Percentiles rank a stretch among this genome's conserved stretches.
These are phyloP conservation scores for Ennomos erosarius DNA, from an alignment of 2,888 invertebrate genomes.

Conservation along the genomic window DNA sequence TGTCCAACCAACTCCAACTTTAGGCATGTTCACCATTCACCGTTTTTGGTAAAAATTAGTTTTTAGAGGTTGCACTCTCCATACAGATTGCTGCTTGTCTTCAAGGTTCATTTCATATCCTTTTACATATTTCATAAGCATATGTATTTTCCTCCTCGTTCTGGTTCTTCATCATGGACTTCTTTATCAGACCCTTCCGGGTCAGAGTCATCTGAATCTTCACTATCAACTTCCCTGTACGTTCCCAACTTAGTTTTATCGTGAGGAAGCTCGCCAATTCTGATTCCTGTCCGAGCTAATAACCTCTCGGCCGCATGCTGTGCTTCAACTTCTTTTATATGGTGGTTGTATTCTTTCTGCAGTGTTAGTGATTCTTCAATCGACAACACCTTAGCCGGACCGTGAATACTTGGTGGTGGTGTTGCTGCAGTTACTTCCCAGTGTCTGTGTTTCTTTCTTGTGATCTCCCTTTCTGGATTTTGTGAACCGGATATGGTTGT, in stretches of 20 bases:
- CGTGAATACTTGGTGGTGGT: constrained; percentile 84
- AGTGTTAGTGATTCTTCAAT: constrained; percentile 85
- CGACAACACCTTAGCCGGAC: constrained; percentile 78
- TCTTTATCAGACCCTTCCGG: constrained; percentile 82
- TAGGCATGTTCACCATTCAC: no score
- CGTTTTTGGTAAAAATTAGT: neutral
- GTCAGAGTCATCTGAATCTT: constrained; percentile 67
- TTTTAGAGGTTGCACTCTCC: constrained; percentile 20
- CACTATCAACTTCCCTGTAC: constrained; percentile 69
- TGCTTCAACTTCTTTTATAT: constrained; percentile 79
- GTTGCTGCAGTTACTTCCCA: constrained; percentile 88
- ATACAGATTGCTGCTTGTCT: constrained; percentile 6
- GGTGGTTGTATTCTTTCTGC: constrained; percentile 79
- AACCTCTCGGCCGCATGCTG: constrained; percentile 85
- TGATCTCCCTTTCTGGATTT: constrained; percentile 81
- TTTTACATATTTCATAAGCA: constrained; percentile 66
- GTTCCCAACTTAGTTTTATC: constrained; percentile 66
- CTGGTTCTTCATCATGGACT: constrained; percentile 85
- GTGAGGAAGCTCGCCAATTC: constrained; percentile 63
- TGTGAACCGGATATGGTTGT: constrained; percentile 84
- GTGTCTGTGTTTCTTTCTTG: constrained; percentile 77
- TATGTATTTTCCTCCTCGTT: constrained; percentile 71
- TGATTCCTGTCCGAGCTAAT: constrained; percentile 65
- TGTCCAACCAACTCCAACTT: no score
- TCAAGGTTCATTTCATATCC: constrained; percentile 67